Conservation (phyloP, 2,888 invertebrate species). For the Emmelina monodactyla region DNA sequence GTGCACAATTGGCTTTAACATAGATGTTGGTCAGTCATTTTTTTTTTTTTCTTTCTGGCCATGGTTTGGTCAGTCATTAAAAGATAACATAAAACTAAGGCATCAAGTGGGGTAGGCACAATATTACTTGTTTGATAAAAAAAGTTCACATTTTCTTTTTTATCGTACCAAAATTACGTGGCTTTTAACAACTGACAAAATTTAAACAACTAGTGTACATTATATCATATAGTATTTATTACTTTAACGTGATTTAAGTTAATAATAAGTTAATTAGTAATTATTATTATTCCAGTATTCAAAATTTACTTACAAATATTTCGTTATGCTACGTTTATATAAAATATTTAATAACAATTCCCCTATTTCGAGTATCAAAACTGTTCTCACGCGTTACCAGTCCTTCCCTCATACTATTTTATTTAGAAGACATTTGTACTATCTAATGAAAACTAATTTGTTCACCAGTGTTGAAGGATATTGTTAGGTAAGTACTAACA, state of each 20-base stretch:
- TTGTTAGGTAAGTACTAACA: no score
- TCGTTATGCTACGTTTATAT: not conserved
- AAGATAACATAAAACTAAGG: not conserved
- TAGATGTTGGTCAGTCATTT: not conserved
- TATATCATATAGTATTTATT: not conserved
- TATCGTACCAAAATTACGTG: no score
- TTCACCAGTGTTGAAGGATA: no score
- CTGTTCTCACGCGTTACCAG: not conserved
- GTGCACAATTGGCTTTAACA: constrained; percentile 1
- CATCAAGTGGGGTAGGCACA: not conserved
- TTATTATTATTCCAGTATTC: no score
- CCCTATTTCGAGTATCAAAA: not conserved
- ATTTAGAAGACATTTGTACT: constrained; percentile 1
- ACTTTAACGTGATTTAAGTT: not conserved
- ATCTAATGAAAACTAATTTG: no score
- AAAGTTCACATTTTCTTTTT: not conserved
- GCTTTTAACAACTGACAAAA: constrained; percentile 1
- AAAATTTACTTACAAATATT: not conserved
- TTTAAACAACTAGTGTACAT: not conserved
- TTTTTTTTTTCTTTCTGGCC: no score
- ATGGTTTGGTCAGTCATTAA: no score
- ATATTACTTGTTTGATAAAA: not conserved
- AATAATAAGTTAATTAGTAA: not conserved
- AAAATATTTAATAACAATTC: constrained; percentile 1
- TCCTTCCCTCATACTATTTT: no score